Conservation (phyloP, 2,113 vertebrate species). For the Ellobius talpinus region DNA sequence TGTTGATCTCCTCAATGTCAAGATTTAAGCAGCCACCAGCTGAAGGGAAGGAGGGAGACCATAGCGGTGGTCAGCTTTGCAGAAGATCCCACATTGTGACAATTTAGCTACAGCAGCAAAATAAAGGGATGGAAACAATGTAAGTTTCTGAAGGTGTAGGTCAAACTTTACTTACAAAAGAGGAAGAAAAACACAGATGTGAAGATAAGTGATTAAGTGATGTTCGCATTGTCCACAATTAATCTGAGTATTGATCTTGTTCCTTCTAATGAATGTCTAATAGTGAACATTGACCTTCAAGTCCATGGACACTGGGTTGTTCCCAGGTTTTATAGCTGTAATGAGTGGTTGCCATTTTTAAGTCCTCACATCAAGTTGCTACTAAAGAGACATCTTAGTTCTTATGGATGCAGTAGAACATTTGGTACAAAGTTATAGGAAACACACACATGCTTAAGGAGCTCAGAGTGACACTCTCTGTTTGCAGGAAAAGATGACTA, state of each 20-base stretch:
- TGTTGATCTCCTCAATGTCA: not conserved
- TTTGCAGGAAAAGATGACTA: not conserved
- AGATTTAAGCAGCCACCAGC: not conserved
- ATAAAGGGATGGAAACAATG: not conserved
- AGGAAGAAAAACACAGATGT: not conserved
- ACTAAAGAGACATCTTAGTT: not conserved
- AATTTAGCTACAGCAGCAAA: not conserved
- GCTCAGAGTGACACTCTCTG: not conserved
- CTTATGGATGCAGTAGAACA: not conserved
- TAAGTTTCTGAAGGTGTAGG: too few relatives aligned
- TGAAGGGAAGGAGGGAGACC: not conserved
- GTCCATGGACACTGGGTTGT: not conserved
- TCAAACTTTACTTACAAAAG: not conserved
- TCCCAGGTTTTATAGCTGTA: not conserved
- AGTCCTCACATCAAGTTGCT: too few relatives aligned
- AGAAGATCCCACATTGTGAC: not conserved
- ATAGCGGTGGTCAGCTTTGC: too few relatives aligned
- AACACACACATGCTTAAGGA: not conserved
- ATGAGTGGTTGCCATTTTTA: not conserved
- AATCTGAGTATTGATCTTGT: too few relatives aligned
- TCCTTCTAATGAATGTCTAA: not conserved
- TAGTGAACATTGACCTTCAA: not conserved
- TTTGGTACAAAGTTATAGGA: not conserved
- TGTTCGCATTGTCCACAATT: too few relatives aligned
- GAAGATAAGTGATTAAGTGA: not conserved